Conservation (phyloP, 2,888 invertebrate species). For the Morinoia aosen region DNA sequence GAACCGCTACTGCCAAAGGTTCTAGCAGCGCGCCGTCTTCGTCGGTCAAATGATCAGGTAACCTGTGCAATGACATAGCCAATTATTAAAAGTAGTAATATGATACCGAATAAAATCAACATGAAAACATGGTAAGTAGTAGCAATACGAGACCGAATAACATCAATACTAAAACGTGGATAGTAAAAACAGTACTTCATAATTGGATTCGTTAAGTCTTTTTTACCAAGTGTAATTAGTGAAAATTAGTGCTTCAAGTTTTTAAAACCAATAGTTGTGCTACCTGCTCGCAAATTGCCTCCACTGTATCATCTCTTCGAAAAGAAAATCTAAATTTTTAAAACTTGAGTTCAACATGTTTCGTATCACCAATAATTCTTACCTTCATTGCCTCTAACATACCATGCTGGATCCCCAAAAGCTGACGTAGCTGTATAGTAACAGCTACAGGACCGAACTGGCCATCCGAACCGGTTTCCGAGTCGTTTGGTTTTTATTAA, state of each 20-base stretch:
- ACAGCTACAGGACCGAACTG: not conserved
- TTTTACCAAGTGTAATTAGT: no score
- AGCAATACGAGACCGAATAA: no score
- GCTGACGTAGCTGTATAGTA: not conserved
- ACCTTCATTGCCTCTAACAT: not conserved
- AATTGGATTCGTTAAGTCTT: no score
- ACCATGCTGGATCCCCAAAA: not conserved
- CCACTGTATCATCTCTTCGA: not conserved
- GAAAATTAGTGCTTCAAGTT: not conserved
- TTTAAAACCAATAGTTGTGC: not conserved
- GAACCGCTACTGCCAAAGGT: slow-evolving; percentile 93
- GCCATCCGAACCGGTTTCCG: not conserved
- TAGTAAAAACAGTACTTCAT: no score
- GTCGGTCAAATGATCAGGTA: slow-evolving; percentile 89
- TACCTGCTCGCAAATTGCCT: not conserved
- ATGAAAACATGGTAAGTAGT: no score
- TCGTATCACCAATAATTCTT: not conserved
- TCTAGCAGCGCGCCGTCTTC: slow-evolving; percentile 96
- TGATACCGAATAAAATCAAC: no score
- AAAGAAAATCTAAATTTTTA: not conserved
- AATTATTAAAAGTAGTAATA: not conserved
- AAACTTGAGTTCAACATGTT: not conserved
- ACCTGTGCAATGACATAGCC: slow-evolving; percentile 73
- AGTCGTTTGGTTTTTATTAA: not conserved
- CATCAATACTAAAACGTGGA: no score